Percentiles rank a stretch among this genome's conserved stretches.
These are phyloP conservation scores for Hemicentrotus pulcherrimus DNA, from an alignment of 35 echinoderm and acorn worm genomes.

Conservation along the genomic window DNA sequence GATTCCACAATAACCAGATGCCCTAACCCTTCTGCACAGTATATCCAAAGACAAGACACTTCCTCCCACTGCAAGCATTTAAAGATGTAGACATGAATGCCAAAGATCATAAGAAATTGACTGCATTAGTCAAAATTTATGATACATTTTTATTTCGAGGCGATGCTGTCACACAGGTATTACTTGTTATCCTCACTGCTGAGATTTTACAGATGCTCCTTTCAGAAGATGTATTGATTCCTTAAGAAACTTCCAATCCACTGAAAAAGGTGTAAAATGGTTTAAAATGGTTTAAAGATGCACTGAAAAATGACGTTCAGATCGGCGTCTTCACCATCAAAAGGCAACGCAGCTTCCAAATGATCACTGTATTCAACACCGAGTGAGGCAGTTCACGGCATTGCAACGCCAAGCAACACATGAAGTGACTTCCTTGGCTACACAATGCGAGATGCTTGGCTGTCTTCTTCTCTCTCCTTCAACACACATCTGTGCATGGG, in stretches of 20 bases:
- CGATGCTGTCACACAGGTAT: neutral
- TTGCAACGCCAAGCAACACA: slow-evolving; percentile 9
- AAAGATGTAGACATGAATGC: neutral
- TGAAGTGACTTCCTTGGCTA: neutral
- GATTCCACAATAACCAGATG: neutral
- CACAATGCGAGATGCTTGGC: neutral
- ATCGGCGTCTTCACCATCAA: neutral
- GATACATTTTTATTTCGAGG: neutral
- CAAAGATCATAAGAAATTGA: neutral
- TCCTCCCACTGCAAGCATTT: neutral
- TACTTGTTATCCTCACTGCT: neutral
- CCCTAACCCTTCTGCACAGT: neutral
- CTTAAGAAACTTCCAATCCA: neutral
- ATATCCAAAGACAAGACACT: neutral
- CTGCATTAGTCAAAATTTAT: neutral
- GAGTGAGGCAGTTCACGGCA: neutral
- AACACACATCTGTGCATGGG: neutral
- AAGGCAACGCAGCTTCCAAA: neutral
- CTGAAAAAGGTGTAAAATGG: neutral
- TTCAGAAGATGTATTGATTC: neutral
- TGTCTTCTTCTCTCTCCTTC: neutral
- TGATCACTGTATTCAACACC: neutral
- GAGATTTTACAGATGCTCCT: neutral
- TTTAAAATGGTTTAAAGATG: neutral
- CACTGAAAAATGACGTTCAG: neutral